Conservation (phyloP, 2,113 vertebrate genomes). For the Oryzias celebensis region DNA sequence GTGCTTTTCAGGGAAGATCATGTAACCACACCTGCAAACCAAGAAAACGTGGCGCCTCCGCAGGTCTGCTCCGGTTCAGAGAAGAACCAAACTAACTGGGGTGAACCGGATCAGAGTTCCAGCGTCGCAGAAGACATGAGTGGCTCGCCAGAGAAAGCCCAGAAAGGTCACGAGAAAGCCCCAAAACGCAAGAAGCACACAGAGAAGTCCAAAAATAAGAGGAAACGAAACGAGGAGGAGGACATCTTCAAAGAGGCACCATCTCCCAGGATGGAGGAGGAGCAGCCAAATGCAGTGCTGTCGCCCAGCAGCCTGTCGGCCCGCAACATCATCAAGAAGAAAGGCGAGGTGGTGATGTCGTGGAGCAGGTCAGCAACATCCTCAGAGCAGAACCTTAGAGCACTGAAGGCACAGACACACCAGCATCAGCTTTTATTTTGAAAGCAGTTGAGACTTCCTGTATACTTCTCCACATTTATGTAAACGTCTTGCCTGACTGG, state of each 20-base stretch:
- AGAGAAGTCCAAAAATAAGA: conserved; percentile 61
- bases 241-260: conserved; percentile 37
- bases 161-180: not conserved
- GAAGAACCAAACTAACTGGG: conserved; percentile 7
- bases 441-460: too few species aligned
- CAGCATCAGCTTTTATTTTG: too few species aligned
- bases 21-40: not conserved
- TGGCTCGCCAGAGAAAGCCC: conserved; percentile 1
- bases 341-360: conserved; percentile 89
- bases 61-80: not conserved
- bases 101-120: conserved; percentile 12
- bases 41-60: not conserved
- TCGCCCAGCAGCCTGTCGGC: conserved; percentile 85
- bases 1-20: not conserved
- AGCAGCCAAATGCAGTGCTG: conserved; percentile 15
- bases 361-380: conserved; percentile 88
- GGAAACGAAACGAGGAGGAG: conserved; percentile 64
- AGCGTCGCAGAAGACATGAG: not conserved
- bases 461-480: too few species aligned
- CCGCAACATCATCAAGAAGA: conserved; percentile 92
- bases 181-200: conserved; percentile 67
- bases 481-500: too few species aligned
- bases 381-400: too few species aligned
- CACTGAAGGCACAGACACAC: too few species aligned
- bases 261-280: conserved; percentile 20